Evolutionary conservation across 2,113 vertebrate species (phyloP).

Genomic region (Podocnemis expansa): DNA sequence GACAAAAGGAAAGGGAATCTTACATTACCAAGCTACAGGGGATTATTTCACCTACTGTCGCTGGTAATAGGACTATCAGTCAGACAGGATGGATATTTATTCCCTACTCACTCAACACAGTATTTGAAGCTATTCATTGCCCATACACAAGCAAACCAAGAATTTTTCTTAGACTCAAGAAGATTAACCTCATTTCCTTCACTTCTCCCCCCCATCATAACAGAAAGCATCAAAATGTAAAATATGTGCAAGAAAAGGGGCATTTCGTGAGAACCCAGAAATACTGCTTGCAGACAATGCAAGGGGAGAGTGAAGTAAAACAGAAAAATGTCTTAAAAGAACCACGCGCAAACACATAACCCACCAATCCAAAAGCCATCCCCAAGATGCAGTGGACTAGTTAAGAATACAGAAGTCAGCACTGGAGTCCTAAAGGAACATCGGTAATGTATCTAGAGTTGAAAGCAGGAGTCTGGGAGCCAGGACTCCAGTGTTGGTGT

Average conservation of each 20-base stretch:
- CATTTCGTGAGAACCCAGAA: conserved; percentile 27
- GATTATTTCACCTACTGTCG: conserved; percentile 68
- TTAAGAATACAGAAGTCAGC: conserved; percentile 21
- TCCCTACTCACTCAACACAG: conserved; percentile 44
- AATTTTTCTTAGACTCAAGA: conserved; percentile 71
- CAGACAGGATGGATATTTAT: conserved; percentile 68
- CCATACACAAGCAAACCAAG: conserved; percentile 72
- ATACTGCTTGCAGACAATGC: conserved; percentile 38
- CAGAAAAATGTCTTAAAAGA: conserved; percentile 33
- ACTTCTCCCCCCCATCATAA: conserved; percentile 67
- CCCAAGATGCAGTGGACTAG: conserved; percentile 6
- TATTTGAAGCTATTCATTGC: conserved; percentile 54
- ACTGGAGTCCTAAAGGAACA: conserved; percentile 8
- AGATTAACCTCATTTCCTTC: conserved; percentile 53
- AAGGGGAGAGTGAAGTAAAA: conserved; percentile 45
- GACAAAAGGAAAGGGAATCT: conserved; percentile 30
- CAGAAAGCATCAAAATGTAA: conserved; percentile 58
- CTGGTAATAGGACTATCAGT: conserved; percentile 77
- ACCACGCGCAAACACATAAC: not conserved
- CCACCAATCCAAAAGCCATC: conserved; percentile 8
- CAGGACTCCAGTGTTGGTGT: not conserved
- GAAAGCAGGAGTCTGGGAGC: not conserved
- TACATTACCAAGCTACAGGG: conserved; percentile 39
- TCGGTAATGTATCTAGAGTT: not conserved
- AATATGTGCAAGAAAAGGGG: conserved; percentile 61